Evolutionary conservation across 2,888 invertebrate species (phyloP).

Genomic region (Micropterix aruncella): DNA sequence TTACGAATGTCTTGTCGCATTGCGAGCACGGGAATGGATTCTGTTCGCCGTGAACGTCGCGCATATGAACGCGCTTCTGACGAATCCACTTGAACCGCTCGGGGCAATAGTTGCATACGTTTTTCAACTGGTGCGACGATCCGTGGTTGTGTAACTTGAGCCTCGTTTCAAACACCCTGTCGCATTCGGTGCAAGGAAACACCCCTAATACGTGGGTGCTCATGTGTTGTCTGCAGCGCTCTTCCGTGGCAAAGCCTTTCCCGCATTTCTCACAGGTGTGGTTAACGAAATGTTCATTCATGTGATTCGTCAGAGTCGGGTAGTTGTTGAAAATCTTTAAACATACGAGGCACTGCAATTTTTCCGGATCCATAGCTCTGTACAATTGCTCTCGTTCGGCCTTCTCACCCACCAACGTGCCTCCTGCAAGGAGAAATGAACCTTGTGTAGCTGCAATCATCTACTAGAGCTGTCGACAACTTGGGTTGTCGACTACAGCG

Average conservation of each 20-base stretch:
- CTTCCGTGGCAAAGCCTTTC: not conserved
- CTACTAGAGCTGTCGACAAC: too few relatives aligned
- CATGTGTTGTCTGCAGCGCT: not conserved
- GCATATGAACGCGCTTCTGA: not conserved
- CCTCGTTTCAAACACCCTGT: not conserved
- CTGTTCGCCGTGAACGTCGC: not conserved
- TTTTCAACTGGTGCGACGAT: not conserved
- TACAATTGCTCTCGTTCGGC: too few relatives aligned
- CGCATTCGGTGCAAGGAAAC: not conserved
- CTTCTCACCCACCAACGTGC: too few relatives aligned
- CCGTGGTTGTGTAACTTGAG: not conserved
- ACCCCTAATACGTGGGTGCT: not conserved
- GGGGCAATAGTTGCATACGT: not conserved
- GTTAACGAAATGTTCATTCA: slow-evolving; percentile 1
- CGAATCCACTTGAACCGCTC: not conserved
- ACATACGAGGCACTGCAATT: not conserved
- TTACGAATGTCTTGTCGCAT: not conserved
- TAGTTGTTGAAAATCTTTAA: not conserved
- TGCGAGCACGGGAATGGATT: not conserved
- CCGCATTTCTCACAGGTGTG: not conserved
- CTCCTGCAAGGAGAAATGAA: too few relatives aligned
- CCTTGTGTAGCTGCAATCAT: too few relatives aligned
- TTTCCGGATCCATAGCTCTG: not conserved
- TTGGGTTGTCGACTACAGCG: too few relatives aligned
- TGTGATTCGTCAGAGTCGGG: not conserved